Conservation (phyloP, 2,113 vertebrate species). For the Atherinomorus stipes region DNA sequence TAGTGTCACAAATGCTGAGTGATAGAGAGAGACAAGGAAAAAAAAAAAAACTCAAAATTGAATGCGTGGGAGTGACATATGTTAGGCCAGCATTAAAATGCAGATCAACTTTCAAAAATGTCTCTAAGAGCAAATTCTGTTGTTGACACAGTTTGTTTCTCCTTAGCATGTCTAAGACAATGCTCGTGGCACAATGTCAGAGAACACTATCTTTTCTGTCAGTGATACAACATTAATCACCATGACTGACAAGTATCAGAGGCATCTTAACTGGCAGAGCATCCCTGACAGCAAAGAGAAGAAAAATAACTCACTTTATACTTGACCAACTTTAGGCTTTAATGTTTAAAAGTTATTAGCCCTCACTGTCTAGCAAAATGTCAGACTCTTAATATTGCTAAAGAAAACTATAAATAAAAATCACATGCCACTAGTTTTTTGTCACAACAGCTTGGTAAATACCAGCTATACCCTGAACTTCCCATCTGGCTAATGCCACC, state of each 20-base stretch:
- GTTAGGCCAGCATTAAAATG: constrained; percentile 4
- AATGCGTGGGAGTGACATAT: neutral
- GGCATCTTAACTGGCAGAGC: constrained; percentile 1
- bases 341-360: neutral
- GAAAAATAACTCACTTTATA: neutral
- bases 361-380: neutral
- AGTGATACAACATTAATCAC: constrained; percentile 7
- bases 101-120: constrained; percentile 11
- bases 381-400: constrained; percentile 1
- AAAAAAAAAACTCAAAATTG: constrained; percentile 10
- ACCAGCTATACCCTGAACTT: constrained; percentile 11
- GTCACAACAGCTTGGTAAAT: constrained; percentile 18
- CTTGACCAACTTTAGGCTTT: neutral
- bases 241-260: constrained; percentile 15
- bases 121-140: constrained; percentile 6
- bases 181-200: constrained; percentile 37
- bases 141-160: constrained; percentile 7
- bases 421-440: neutral
- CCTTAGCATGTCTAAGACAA: constrained; percentile 18
- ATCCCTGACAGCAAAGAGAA: neutral
- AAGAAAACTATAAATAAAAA: neutral
- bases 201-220: constrained; percentile 6
- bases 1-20: constrained; percentile 90
- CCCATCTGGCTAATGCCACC: constrained; percentile 17
- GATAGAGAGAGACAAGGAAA: neutral